Percentiles rank a stretch among this genome's conserved stretches.
These are phyloP conservation scores for Contarinia nasturtii DNA, from an alignment of 1,140 invertebrate genomes.

Conservation along the genomic window DNA sequence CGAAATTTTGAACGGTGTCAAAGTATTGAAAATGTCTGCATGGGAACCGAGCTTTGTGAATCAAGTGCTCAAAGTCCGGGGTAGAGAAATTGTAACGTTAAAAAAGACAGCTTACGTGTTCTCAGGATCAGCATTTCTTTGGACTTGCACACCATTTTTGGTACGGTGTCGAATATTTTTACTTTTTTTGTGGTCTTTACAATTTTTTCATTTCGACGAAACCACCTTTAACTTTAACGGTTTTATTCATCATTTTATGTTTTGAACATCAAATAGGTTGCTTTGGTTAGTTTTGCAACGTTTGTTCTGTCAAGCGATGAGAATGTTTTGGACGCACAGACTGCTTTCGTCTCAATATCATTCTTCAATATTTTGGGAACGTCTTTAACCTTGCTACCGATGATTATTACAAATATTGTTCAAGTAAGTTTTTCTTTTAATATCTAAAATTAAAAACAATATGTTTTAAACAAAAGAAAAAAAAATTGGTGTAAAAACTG, in stretches of 20 bases:
- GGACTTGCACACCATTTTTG: slow-evolving; percentile 90
- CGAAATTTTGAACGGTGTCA: slow-evolving; percentile 47
- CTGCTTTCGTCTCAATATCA: slow-evolving; percentile 90
- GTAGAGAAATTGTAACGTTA: slow-evolving; percentile 67
- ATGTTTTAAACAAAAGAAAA: no score
- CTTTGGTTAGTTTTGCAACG: slow-evolving; percentile 79
- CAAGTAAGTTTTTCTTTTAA: slow-evolving; percentile 44
- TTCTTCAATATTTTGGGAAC: slow-evolving; percentile 96
- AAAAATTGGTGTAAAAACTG: no score
- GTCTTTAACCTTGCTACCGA: slow-evolving; percentile 75
- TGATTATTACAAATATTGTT: slow-evolving; percentile 72
- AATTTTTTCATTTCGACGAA: no score
- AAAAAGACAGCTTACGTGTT: slow-evolving; percentile 73
- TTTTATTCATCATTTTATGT: background rate
- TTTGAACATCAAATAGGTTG: slow-evolving; percentile 36
- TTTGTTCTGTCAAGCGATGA: slow-evolving; percentile 71
- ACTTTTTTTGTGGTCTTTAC: no score
- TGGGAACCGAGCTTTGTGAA: slow-evolving; percentile 81
- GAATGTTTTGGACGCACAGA: slow-evolving; percentile 66
- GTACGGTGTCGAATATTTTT: slow-evolving; percentile 33
- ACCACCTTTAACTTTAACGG: background rate
- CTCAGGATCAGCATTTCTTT: slow-evolving; percentile 82
- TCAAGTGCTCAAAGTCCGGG: slow-evolving; percentile 63
- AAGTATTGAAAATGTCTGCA: slow-evolving; percentile 69
- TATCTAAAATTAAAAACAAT: no score